These are phyloP conservation scores for Galeruca laticollis DNA, from an alignment of 2,888 invertebrate genomes.

Conservation along the genomic window DNA sequence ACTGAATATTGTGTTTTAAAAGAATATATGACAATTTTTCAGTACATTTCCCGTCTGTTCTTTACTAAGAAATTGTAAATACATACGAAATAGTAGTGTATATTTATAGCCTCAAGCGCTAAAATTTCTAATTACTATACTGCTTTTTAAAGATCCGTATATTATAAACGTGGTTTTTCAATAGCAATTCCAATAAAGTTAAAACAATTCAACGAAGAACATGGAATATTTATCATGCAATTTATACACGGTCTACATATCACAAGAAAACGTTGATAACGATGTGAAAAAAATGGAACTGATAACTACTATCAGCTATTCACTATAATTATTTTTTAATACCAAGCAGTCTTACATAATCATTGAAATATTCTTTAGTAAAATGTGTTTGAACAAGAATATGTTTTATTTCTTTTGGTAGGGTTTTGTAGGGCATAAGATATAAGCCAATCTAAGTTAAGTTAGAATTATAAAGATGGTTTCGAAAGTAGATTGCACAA, in stretches of 20 bases:
- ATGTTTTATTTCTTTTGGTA: too few relatives aligned
- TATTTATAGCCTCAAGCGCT: background rate
- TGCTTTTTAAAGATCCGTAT: background rate
- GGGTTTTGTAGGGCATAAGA: too few relatives aligned
- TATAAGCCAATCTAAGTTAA: too few relatives aligned
- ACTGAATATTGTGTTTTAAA: too few relatives aligned
- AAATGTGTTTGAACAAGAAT: background rate
- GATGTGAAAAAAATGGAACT: conserved; percentile 5
- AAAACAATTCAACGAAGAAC: conserved; percentile 1
- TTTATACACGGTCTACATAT: conserved; percentile 11
- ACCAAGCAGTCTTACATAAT: conserved; percentile 2
- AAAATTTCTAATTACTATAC: background rate
- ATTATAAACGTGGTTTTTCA: background rate
- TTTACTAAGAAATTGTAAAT: background rate
- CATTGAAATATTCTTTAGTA: background rate
- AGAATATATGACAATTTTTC: background rate
- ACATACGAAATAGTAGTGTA: background rate
- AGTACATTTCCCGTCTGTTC: background rate
- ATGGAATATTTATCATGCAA: conserved; percentile 7
- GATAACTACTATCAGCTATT: conserved; percentile 9
- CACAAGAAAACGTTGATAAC: conserved; percentile 18
- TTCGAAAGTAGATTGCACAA: too few relatives aligned
- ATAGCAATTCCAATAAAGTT: background rate
- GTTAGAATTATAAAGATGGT: too few relatives aligned
- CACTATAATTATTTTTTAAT: conserved; percentile 9